Conservation (phyloP, 35 echinoderm and acorn worm genomes). For the Antedon bifida region DNA sequence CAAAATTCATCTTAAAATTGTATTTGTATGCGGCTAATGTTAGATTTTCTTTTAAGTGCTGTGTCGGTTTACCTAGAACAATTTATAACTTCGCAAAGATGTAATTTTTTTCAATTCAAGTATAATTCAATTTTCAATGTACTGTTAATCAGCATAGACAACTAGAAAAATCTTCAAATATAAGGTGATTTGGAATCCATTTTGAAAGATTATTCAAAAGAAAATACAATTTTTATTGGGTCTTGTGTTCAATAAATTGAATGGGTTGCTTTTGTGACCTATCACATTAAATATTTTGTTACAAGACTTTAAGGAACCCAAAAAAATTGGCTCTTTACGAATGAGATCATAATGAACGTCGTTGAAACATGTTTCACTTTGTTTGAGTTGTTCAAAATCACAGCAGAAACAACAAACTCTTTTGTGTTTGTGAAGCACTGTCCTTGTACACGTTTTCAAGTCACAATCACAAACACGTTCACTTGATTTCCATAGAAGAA, state of each 20-base stretch:
- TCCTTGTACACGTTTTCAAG: neutral
- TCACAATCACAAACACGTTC: neutral
- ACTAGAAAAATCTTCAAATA: too few species aligned
- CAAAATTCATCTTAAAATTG: neutral
- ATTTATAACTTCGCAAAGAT: too few species aligned
- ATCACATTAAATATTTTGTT: too few species aligned
- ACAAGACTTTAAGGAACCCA: too few species aligned
- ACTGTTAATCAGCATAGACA: too few species aligned
- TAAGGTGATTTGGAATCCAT: too few species aligned
- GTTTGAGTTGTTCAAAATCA: neutral
- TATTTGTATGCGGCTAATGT: neutral
- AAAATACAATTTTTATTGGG: too few species aligned
- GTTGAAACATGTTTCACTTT: neutral
- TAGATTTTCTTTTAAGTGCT: neutral
- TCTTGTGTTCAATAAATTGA: too few species aligned
- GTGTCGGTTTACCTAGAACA: neutral
- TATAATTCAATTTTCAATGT: too few species aligned
- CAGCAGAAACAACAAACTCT: neutral
- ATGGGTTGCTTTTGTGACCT: too few species aligned
- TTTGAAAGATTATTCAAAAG: too few species aligned
- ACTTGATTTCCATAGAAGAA: neutral
- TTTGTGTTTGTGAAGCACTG: neutral
- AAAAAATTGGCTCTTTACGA: neutral
- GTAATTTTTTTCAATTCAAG: too few species aligned
- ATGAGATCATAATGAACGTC: neutral